Base-by-base conservation (phyloP, 2,797 vertebrate species). In the Corythornis leucogaster region DNA sequence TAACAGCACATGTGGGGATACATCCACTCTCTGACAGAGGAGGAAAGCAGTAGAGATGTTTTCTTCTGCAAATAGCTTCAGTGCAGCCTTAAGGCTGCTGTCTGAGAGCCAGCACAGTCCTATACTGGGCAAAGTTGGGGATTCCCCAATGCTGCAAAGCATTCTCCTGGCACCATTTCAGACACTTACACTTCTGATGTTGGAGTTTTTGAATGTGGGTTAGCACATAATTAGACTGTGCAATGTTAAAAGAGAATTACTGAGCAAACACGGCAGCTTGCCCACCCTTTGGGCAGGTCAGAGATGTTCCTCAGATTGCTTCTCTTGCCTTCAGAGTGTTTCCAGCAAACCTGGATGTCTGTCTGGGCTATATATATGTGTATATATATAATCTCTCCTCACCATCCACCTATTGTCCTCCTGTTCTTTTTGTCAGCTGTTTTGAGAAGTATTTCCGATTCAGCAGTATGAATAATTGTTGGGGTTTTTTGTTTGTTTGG, bases 401-500 rank as follows among this genome's bases (percentile, higher is more conserved):
- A 88, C 92, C 35, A 53, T 96, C 91, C 95, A 95, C 73, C 93
- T 93, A 87, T 93, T 96, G 96, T 97, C 94, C 90, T 97, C 93
- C 80, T 92, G 76, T 92, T 80, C 84, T 87, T 95, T 94, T 93
- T 95, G 95, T 96, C 83, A 97, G 95, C 96, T 96, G 95, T 97
- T 98, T 97, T 97, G 96, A 97, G 97, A 98, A 98, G 93, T 87
- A 92, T 96, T 97, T 96, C 93, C 91, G 59, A 96, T 94, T 96
- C 91, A 86, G 74, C 91, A 75, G 76, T 93, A 87, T 96, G 88
- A 97, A 90, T 92, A 92, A 92, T 90, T 80, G 90, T 64, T 94
- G 89, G 85, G 9, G 13, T 31, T 91, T 73, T 91, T 97, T 97
- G 94, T 92, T 96, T 97, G 87, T 91, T 95, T 95, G 92, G 95